Percentiles rank a stretch among this genome's conserved stretches.
Conservation (phyloP, 92 coral and sea anemone genomes). For the Parazoanthus swiftii region DNA sequence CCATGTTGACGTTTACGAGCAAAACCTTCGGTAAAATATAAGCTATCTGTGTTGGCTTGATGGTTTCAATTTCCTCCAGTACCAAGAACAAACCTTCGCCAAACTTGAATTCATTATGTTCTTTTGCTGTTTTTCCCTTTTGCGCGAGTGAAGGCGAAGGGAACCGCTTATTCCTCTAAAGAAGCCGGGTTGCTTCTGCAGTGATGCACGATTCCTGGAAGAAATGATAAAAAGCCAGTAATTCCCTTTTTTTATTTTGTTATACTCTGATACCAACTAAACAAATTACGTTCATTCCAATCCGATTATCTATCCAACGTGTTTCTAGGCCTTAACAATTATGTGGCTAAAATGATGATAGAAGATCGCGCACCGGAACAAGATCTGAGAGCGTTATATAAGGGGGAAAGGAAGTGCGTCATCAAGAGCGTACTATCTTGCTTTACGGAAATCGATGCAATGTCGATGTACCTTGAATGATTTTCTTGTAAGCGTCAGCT, state of each 20-base stretch:
- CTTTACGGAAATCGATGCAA: constrained; percentile 24
- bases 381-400: too few relatives aligned
- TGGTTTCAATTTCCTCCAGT: neutral
- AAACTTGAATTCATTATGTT: neutral
- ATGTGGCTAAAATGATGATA: neutral
- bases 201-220: constrained; percentile 8
- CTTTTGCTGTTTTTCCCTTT: neutral
- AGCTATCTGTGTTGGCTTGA: neutral
- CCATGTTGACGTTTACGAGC: neutral
- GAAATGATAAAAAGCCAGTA: neutral
- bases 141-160: neutral
- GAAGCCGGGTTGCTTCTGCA: constrained; percentile 8
- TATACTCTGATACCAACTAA: neutral
- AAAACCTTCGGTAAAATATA: neutral
- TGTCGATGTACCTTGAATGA: constrained; percentile 72
- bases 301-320: too few relatives aligned
- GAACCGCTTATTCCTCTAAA: neutral
- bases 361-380: too few relatives aligned
- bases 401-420: neutral
- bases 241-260: neutral
- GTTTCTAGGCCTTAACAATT: too few relatives aligned
- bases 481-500: constrained; percentile 80
- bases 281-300: neutral
- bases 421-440: neutral
- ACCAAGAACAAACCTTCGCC: neutral